Percentiles rank a stretch among this genome's conserved stretches.
Evolutionary conservation across 2,888 invertebrate genomes (phyloP).

Genomic region (Leptinotarsa rubiginosa): DNA sequence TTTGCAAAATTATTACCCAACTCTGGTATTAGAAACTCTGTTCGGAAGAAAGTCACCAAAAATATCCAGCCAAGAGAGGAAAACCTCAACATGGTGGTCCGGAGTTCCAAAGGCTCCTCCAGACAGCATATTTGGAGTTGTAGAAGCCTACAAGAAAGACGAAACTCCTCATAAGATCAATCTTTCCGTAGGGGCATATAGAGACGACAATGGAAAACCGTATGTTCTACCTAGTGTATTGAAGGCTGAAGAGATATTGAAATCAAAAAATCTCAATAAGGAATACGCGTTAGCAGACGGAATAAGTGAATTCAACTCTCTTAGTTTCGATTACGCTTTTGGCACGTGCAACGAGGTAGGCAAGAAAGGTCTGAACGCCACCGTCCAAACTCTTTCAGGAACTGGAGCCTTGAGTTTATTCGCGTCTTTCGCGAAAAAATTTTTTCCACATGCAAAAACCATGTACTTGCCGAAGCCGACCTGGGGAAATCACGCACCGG

Average conservation of each 20-base stretch:
- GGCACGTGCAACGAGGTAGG: slow-evolving; percentile 69
- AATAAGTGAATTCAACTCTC: slow-evolving; percentile 62
- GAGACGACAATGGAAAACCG: slow-evolving; percentile 74
- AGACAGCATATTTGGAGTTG: slow-evolving; percentile 76
- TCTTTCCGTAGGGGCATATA: slow-evolving; percentile 70
- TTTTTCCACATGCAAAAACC: slow-evolving; percentile 69
- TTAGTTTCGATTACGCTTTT: slow-evolving; percentile 70
- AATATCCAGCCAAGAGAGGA: background rate
- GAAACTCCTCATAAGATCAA: slow-evolving; percentile 77
- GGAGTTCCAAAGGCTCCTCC: slow-evolving; percentile 75
- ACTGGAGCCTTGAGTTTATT: slow-evolving; percentile 76
- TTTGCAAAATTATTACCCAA: background rate
- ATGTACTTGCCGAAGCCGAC: slow-evolving; percentile 74
- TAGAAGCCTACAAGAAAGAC: slow-evolving; percentile 75
- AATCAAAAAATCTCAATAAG: slow-evolving; percentile 68
- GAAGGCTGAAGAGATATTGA: slow-evolving; percentile 70
- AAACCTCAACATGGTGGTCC: slow-evolving; percentile 57
- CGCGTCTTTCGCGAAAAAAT: slow-evolving; percentile 71
- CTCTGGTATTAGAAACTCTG: background rate
- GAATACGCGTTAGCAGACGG: slow-evolving; percentile 76
- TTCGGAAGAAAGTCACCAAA: background rate
- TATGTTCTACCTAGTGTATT: slow-evolving; percentile 73
- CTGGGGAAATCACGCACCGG: slow-evolving; percentile 78
- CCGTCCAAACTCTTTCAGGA: slow-evolving; percentile 72
- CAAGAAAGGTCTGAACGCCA: slow-evolving; percentile 61